phyloP scores from a whole-genome alignment of 2,888 invertebrate genomes.

The Pseudococcus viburni region DNA sequence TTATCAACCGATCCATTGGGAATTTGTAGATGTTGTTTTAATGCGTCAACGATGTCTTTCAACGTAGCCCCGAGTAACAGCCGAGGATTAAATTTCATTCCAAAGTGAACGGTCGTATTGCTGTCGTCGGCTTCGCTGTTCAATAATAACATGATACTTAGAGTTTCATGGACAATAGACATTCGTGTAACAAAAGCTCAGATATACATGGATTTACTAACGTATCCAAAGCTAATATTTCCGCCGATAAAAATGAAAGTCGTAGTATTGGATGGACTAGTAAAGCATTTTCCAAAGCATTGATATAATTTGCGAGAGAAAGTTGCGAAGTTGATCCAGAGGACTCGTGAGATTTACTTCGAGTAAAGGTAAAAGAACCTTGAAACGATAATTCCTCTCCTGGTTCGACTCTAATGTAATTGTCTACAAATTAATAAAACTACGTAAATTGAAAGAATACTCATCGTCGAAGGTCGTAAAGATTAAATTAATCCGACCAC shows the following conservation, averaged over 20 bases:
- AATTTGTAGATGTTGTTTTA: constrained; percentile 40
- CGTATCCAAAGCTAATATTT: constrained; percentile 67
- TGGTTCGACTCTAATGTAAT: constrained; percentile 66
- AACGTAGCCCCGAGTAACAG: constrained; percentile 73
- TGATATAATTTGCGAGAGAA: constrained; percentile 37
- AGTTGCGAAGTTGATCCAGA: constrained; percentile 40
- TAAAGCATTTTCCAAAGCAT: constrained; percentile 41
- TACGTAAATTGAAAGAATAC: neutral
- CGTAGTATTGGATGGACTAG: constrained; percentile 58
- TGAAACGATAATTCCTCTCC: constrained; percentile 65
- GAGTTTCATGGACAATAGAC: neutral
- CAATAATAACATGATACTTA: constrained; percentile 67
- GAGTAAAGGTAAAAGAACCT: constrained; percentile 61
- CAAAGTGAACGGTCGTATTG: constrained; percentile 87
- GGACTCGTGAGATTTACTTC: constrained; percentile 65
- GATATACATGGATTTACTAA: constrained; percentile 22
- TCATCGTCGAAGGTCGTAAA: constrained; percentile 28
- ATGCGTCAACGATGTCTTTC: neutral
- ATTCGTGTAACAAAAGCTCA: neutral
- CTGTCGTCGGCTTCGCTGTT: constrained; percentile 77
- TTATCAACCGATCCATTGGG: constrained; percentile 70
- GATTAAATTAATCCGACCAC: constrained; percentile 63
- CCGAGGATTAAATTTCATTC: constrained; percentile 86
- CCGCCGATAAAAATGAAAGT: constrained; percentile 65
- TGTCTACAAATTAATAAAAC: constrained; percentile 51